Base-by-base conservation (phyloP, 2,113 vertebrate species). In the Ailurus styani region DNA sequence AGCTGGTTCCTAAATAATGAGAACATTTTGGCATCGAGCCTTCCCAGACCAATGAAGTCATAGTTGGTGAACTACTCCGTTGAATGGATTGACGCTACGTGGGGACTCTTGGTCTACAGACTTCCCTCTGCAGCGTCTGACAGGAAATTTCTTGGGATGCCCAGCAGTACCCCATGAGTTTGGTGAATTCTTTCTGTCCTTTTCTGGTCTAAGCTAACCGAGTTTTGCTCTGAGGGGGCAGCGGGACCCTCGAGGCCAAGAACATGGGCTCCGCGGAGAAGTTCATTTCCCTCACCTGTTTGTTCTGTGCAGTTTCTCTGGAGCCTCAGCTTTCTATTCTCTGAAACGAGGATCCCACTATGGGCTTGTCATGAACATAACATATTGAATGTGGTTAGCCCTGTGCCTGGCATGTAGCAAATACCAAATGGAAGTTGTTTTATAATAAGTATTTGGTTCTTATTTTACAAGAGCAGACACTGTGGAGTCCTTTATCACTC, bases 401-500 rank as follows among this genome's bases (percentile, higher is more conserved):
- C 7, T 4, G 31, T 60, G 57, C 45, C 50, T 86, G 82, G 64
- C 7, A 3, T 50, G 34, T 1, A 37, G 52, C 47, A 54, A 40
- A 75, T 47, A 60, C 83, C 47, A 50, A 85, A 66, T 87, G 54
- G 75, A 96, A 97, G 87, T 84, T 66, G 40, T 77, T 85, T 95
- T 84, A 60, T 70, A 91, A 75, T 93, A 82, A 93, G 94, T 37
- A 18, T 66, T 89, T 68, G 37, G n/a, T 70, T 54, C 54, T 79
- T 55, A 75, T 88, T 97, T 94, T 90, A 95, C 78, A 94, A 21
- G 81, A 89, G 40, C 92, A 96, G 97, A 97, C 95, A 92, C 84
- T 31, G 91, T 70, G 94, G 97, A 96, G 96, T 95, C 88, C 66
- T 96, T 97, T 96, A 97, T 97, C 92, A 87, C 68, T 96, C 90